phyloP scores from a whole-genome alignment of 2,797 vertebrate species.

The Acropternis orthonyx region DNA sequence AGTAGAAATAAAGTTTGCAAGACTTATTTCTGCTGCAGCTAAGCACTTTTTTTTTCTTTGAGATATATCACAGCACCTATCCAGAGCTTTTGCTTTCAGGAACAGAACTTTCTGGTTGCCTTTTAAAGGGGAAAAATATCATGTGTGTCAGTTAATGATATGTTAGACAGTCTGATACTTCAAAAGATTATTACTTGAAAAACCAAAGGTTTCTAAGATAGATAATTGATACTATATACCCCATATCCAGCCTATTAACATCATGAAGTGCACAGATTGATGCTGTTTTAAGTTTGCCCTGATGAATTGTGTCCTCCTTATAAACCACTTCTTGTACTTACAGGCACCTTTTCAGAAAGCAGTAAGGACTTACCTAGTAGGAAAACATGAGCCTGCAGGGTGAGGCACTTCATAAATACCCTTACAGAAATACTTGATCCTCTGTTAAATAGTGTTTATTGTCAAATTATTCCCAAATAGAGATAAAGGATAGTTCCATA shows the following conservation, averaged over 20 bases:
- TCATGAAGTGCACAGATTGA: background rate
- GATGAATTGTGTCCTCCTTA: background rate
- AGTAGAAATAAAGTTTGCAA: background rate
- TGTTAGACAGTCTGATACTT: background rate
- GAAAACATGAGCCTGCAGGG: background rate
- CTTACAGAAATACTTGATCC: background rate
- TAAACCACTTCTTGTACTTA: background rate
- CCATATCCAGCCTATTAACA: background rate
- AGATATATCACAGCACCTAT: background rate
- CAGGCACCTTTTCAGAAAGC: background rate
- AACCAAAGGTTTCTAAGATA: background rate
- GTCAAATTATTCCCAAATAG: background rate
- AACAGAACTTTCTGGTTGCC: background rate
- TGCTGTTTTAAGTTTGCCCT: background rate
- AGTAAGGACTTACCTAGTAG: background rate
- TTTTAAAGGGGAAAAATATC: background rate
- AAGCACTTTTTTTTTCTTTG: background rate
- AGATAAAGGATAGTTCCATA: background rate
- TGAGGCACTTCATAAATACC: background rate
- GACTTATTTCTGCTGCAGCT: background rate
- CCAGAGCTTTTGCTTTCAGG: background rate
- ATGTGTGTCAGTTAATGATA: background rate
- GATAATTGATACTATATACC: too few relatives aligned
- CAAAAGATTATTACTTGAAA: background rate
- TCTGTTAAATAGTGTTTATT: background rate